A percentile compares a stretch with the other conserved stretches of the same genome.
Evolutionary conservation across 2,888 invertebrate genomes (phyloP).

Genomic region (Eubasilissa splendida): DNA sequence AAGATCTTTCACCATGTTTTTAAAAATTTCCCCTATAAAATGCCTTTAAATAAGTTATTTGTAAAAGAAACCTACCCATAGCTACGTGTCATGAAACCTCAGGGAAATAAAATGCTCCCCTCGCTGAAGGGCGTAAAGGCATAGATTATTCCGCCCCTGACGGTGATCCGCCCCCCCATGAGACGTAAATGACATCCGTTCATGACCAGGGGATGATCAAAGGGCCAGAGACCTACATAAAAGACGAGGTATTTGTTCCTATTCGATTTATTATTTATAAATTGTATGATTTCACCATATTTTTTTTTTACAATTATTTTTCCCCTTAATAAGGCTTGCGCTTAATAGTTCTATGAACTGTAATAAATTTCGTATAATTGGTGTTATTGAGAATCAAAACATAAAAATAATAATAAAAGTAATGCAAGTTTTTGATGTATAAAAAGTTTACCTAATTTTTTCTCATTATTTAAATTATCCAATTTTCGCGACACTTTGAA

Average conservation of each 20-base stretch:
- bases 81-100: background rate
- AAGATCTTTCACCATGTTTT: background rate
- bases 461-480: no score
- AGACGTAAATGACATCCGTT: slow-evolving; percentile 27
- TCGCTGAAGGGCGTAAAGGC: slow-evolving; percentile 16
- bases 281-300: no score
- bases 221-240: background rate
- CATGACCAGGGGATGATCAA: slow-evolving; percentile 13
- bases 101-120: slow-evolving; percentile 24
- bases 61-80: background rate
- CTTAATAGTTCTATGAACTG: no score
- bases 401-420: no score
- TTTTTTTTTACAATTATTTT: no score
- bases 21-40: slow-evolving; percentile 13
- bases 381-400: no score
- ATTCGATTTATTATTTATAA: no score
- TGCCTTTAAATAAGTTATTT: slow-evolving; percentile 30
- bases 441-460: no score
- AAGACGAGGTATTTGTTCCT: background rate
- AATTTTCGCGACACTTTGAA: no score
- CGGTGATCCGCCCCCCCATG: slow-evolving; percentile 11
- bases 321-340: no score
- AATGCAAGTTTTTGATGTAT: no score
- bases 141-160: slow-evolving; percentile 29
- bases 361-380: no score